Percentiles rank a stretch among this genome's conserved stretches.
Conservation (phyloP, 2,797 vertebrate genomes). For the Yasuhikotakia modesta region DNA sequence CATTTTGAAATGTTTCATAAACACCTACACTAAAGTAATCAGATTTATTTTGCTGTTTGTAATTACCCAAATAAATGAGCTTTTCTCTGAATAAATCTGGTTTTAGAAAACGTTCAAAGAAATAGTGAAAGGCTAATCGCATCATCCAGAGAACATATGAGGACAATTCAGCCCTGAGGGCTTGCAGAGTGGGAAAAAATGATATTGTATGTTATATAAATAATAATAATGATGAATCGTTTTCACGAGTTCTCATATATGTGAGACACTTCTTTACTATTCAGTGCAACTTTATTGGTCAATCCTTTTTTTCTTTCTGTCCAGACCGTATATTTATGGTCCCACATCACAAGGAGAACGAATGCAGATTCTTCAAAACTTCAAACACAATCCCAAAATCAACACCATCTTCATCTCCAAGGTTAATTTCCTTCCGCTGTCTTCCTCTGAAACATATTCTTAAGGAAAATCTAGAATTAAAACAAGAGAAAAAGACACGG, state of each 20-base stretch:
- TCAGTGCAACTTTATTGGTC: neutral
- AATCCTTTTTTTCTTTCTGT: neutral
- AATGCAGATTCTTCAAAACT: conserved; percentile 98
- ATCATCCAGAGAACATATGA: neutral
- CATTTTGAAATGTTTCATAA: no score
- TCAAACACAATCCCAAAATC: conserved; percentile 99
- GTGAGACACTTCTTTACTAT: neutral
- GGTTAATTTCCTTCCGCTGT: no score
- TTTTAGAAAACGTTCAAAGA: neutral
- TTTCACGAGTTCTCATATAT: no score
- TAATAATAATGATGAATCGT: no score
- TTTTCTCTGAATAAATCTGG: neutral
- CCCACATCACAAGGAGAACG: conserved; percentile 97
- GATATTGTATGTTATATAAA: neutral
- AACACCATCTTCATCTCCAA: conserved; percentile 99
- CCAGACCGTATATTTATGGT: conserved; percentile 95
- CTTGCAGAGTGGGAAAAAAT: neutral
- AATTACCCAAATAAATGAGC: neutral
- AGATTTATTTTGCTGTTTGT: no score
- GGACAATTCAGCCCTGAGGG: neutral
- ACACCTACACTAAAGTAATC: no score
- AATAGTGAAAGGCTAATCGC: conserved; percentile 14
- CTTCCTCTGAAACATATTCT: no score
- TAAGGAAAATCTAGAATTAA: no score
- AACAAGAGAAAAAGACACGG: no score